phyloP scores from a whole-genome alignment of 2,797 vertebrate genomes.

The Phaenicophaeus curvirostris region DNA sequence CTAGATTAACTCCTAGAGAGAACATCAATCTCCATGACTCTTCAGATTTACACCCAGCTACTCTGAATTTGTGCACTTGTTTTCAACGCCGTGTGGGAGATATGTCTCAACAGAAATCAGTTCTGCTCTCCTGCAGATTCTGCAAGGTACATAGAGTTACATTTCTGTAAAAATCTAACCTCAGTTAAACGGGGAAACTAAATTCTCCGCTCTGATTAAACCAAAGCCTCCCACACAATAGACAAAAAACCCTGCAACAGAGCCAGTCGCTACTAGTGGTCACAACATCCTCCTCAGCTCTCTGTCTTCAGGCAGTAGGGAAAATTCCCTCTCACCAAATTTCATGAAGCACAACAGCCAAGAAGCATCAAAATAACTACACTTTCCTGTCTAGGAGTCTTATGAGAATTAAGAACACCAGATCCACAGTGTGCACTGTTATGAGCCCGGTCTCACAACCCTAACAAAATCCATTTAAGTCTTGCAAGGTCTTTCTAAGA shows the following conservation, averaged over 20 bases:
- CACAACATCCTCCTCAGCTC: background rate
- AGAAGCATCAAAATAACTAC: background rate
- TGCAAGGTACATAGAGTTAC: conserved; percentile 46
- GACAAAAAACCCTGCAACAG: background rate
- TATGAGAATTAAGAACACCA: background rate
- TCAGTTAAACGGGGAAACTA: background rate
- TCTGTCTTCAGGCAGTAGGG: background rate
- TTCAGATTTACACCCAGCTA: conserved; percentile 51
- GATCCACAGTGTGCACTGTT: background rate
- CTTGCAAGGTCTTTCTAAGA: background rate
- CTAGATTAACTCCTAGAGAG: conserved; percentile 46
- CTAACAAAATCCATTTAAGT: background rate
- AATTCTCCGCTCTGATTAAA: conserved; percentile 4
- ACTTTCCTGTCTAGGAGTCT: background rate
- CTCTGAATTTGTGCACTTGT: conserved; percentile 59
- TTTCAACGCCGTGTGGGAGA: conserved; percentile 58
- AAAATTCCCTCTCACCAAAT: background rate
- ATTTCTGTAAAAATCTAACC: conserved; percentile 26
- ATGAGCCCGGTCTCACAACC: background rate
- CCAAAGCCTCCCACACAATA: conserved; percentile 4
- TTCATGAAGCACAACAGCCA: background rate
- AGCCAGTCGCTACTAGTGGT: background rate
- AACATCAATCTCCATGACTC: conserved; percentile 52
- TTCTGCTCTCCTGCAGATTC: conserved; percentile 40
- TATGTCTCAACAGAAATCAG: conserved; percentile 66